Conservation (phyloP, 2,888 invertebrate genomes). For the Zygogramma bicolorata region DNA sequence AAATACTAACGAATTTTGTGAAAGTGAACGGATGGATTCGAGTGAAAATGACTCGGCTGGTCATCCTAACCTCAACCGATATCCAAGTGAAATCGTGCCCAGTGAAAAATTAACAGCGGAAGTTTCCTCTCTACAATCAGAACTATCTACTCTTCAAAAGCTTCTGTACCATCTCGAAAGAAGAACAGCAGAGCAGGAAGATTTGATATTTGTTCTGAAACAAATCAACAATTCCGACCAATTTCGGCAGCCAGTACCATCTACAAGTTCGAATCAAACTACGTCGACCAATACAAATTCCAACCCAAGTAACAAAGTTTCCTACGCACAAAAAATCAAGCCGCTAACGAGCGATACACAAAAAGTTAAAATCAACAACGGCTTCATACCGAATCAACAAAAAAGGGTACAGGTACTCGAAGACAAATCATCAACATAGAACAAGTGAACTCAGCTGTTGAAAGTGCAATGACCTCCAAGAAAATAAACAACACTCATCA, state of each 20-base stretch:
- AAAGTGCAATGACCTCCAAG: neutral
- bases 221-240: neutral
- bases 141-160: neutral
- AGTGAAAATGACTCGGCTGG: neutral
- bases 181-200: neutral
- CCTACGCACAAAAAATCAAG: neutral
- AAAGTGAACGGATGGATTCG: neutral
- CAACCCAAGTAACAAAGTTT: neutral
- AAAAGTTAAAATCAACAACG: neutral
- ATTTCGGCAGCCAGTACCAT: neutral
- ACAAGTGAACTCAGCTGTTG: neutral
- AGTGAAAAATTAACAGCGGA: neutral
- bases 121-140: neutral
- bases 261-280: neutral
- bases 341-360: neutral
- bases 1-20: neutral
- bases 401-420: neutral
- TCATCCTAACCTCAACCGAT: too few relatives aligned
- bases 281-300: neutral
- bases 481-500: neutral
- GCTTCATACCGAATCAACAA: neutral
- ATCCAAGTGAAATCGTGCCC: too few relatives aligned
- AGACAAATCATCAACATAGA: neutral
- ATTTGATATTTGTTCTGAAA: constrained; percentile 3
- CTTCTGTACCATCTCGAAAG: neutral